These are phyloP conservation scores for Malaclemys terrapin DNA, from an alignment of 2,113 vertebrate species.

Conservation along the genomic window DNA sequence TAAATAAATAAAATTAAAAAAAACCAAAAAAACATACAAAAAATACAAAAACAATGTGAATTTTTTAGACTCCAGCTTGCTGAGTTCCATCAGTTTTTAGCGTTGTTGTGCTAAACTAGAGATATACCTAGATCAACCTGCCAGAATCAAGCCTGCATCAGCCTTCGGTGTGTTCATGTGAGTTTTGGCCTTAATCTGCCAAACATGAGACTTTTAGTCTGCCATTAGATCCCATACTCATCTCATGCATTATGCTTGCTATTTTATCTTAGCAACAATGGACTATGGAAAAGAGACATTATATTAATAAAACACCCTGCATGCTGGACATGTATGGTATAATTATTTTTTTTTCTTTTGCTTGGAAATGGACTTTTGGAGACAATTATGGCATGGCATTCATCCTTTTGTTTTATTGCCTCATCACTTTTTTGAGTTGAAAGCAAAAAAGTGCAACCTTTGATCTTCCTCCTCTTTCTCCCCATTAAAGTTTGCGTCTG, in stretches of 20 bases:
- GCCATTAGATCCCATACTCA: conserved; percentile 91
- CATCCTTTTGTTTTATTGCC: conserved; percentile 91
- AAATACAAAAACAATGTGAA: conserved; percentile 72
- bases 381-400: conserved; percentile 95
- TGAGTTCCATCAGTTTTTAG: conserved; percentile 87
- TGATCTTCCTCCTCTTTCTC: conserved; percentile 82
- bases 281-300: conserved; percentile 89
- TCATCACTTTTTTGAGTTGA: conserved; percentile 96
- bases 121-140: conserved; percentile 84
- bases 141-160: conserved; percentile 87
- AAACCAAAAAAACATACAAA: not conserved
- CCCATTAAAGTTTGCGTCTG: conserved; percentile 86
- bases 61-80: conserved; percentile 84
- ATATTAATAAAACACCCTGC: conserved; percentile 95
- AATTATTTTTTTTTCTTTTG: conserved; percentile 86
- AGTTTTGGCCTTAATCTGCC: conserved; percentile 86
- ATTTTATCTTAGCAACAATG: conserved; percentile 93
- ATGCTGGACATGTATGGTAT: conserved; percentile 99
- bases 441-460: conserved; percentile 94
- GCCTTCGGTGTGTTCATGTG: conserved; percentile 85
- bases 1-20: not conserved
- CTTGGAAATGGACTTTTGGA: conserved; percentile 94
- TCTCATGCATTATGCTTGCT: conserved; percentile 96
- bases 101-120: conserved; percentile 85
- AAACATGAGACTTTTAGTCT: conserved; percentile 90